Conservation (phyloP, 2,113 vertebrate species). For the Chiloscyllium plagiosum region DNA sequence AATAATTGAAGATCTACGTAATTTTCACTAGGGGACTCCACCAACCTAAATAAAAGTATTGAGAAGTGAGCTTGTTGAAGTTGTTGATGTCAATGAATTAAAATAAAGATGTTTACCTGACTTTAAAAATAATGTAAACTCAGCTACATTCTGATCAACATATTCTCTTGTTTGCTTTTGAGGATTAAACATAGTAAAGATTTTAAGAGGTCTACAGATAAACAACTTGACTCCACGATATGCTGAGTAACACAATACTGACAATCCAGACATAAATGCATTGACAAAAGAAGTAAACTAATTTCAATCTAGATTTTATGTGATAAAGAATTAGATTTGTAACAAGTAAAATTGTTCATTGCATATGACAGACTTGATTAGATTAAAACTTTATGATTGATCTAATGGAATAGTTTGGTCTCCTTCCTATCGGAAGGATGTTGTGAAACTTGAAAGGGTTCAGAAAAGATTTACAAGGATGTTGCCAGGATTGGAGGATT, state of each 20-base stretch:
- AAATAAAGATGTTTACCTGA: not conserved
- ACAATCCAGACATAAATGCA: not conserved
- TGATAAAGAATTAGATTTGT: not conserved
- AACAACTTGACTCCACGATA: conserved; percentile 11
- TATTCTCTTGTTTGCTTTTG: not conserved
- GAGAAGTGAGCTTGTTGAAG: not conserved
- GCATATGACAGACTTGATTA: not conserved
- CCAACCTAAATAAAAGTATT: not conserved
- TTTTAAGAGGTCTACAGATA: not conserved
- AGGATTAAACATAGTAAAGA: not conserved
- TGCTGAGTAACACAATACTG: not conserved
- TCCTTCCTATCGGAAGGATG: too few species aligned
- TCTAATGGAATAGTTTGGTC: not conserved
- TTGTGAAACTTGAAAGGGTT: not conserved
- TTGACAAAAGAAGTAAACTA: not conserved
- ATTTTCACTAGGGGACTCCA: conserved; percentile 27
- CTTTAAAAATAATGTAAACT: not conserved
- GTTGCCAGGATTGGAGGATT: too few species aligned
- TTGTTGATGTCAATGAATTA: not conserved
- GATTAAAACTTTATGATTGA: not conserved
- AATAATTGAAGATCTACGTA: not conserved
- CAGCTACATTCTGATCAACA: not conserved
- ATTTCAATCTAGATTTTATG: not conserved
- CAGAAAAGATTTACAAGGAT: not conserved
- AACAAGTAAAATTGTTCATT: not conserved